Conservation (phyloP, 2,113 vertebrate genomes). For the Campylomormyrus tamandua region DNA sequence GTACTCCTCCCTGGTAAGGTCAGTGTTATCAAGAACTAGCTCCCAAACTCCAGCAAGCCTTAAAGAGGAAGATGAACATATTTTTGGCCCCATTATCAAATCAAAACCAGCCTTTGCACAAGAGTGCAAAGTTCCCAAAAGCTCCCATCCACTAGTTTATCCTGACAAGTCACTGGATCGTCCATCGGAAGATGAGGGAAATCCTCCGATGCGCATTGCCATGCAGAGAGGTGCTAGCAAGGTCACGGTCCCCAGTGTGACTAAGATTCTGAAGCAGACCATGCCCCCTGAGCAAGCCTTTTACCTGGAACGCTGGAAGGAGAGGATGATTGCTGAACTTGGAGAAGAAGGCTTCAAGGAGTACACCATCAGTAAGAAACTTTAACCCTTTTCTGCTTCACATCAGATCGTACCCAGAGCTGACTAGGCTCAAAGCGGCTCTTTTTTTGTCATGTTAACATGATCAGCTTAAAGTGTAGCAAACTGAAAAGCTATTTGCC, state of each 20-base stretch:
- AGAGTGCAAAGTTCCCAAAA: conserved; percentile 45
- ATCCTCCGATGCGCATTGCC: conserved; percentile 55
- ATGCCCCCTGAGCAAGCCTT: conserved; percentile 73
- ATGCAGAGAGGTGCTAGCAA: conserved; percentile 43
- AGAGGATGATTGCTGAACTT: conserved; percentile 74
- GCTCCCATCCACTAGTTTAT: conserved; percentile 63
- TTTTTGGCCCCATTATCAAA: conserved; percentile 71
- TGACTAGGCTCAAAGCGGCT: not conserved
- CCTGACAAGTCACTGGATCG: conserved; percentile 35
- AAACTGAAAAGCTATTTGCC: not conserved
- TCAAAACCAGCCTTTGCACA: conserved; percentile 35
- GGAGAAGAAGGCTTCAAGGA: conserved; percentile 83
- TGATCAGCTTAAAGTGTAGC: not conserved
- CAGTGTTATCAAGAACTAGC: conserved; percentile 65
- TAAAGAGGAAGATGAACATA: conserved; percentile 61
- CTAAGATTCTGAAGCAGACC: conserved; percentile 79
- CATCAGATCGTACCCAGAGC: not conserved
- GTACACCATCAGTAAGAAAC: conserved; percentile 70
- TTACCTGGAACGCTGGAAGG: conserved; percentile 83
- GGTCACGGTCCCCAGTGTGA: conserved; percentile 69
- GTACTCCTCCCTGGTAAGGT: conserved; percentile 73
- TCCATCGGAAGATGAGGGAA: conserved; percentile 30
- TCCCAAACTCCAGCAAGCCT: conserved; percentile 69
- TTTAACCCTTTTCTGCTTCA: not conserved
- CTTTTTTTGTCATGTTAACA: not conserved